A percentile compares a stretch with the other conserved stretches of the same genome.
Conservation (phyloP, 2,888 invertebrate species). For the Mystacides longicornis region DNA sequence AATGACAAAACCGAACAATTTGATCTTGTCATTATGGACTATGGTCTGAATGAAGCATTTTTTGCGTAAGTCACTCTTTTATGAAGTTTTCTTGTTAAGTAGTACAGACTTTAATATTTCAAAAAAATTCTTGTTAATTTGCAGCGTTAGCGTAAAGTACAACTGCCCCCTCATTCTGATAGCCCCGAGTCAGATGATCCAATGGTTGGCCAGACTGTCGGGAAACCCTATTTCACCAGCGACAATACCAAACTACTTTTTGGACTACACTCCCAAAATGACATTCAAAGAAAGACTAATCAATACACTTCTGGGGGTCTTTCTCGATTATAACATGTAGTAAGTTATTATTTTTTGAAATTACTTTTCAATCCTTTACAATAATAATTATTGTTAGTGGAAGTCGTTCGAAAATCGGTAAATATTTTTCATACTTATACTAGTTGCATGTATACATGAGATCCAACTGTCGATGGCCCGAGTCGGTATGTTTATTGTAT, state of each 20-base stretch:
- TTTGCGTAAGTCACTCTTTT: slow-evolving; percentile 4
- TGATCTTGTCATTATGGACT: slow-evolving; percentile 3
- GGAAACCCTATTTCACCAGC: slow-evolving; percentile 13
- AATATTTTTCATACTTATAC: no score
- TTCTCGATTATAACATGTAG: slow-evolving; percentile 1
- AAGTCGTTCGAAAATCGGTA: no score
- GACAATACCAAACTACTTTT: slow-evolving; percentile 12
- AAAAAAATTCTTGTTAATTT: no score
- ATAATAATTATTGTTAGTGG: no score
- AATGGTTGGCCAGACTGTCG: slow-evolving; percentile 12
- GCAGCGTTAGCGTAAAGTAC: slow-evolving; percentile 16
- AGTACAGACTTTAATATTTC: no score
- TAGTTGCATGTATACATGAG: no score
- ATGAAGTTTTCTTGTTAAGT: no score
- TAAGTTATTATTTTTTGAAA: no score
- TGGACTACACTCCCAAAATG: slow-evolving; percentile 6
- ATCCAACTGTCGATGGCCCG: no score
- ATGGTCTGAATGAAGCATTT: slow-evolving; percentile 4
- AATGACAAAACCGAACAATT: background rate
- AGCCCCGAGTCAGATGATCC: slow-evolving; percentile 5
- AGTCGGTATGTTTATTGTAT: no score
- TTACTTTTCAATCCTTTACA: no score
- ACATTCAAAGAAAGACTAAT: slow-evolving; percentile 7
- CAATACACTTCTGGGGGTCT: background rate
- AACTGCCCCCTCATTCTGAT: slow-evolving; percentile 16